phyloP scores from a whole-genome alignment of 92 coral and sea anemone genomes.

The Metridium senile region DNA sequence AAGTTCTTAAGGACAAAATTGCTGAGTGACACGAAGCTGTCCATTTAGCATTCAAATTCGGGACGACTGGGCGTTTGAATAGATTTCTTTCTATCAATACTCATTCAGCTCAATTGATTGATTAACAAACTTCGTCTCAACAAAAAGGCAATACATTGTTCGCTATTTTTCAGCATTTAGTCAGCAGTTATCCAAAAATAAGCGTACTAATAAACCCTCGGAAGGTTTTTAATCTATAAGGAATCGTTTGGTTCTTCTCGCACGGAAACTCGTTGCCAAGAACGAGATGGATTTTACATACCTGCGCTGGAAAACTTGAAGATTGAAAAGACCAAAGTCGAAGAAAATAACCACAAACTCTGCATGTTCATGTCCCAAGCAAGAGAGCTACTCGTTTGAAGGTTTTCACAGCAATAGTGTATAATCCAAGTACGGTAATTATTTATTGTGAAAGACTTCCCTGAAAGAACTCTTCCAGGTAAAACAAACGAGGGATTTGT shows the following conservation, averaged over 20 bases:
- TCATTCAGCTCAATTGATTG: neutral
- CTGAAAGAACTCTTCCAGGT: neutral
- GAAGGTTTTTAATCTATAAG: too few species aligned
- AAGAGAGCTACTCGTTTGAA: neutral
- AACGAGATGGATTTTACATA: too few species aligned
- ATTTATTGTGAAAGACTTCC: too few species aligned
- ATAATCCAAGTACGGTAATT: too few species aligned
- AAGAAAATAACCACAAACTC: neutral
- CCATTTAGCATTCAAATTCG: neutral
- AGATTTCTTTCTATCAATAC: neutral
- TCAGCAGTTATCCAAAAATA: too few species aligned
- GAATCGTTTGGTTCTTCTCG: too few species aligned
- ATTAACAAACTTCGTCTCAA: neutral
- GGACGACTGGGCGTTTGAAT: neutral
- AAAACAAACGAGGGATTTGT: slow-evolving; percentile 6
- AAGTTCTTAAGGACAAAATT: neutral
- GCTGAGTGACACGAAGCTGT: neutral
- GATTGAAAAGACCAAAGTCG: neutral
- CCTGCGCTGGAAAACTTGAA: neutral
- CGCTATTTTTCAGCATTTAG: too few species aligned
- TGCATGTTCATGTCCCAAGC: neutral
- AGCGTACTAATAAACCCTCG: too few species aligned
- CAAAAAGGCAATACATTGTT: neutral
- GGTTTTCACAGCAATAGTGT: too few species aligned
- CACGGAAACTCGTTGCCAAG: too few species aligned